These are phyloP conservation scores for Harpegnathos saltator DNA, from an alignment of 1,140 invertebrate genomes.

Conservation along the genomic window DNA sequence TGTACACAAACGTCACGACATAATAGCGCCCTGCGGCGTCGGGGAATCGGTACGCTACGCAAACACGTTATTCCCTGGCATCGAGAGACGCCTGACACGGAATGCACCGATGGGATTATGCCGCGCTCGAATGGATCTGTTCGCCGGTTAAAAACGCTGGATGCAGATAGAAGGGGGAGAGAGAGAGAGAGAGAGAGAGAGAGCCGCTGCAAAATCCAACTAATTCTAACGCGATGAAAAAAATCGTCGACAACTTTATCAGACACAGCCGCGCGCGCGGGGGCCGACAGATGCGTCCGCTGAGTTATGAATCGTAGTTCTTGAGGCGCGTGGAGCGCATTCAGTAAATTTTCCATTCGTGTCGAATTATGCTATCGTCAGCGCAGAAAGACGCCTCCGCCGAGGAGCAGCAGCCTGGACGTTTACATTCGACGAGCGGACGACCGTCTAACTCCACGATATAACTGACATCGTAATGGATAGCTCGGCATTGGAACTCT, in stretches of 20 bases:
- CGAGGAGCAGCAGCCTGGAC: not conserved
- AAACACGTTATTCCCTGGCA: conserved; percentile 74
- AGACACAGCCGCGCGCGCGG: not conserved
- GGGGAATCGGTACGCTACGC: conserved; percentile 71
- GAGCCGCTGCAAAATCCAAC: conserved; percentile 46
- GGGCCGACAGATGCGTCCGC: no score
- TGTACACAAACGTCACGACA: conserved; percentile 80
- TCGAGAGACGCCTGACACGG: conserved; percentile 73
- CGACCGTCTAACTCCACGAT: not conserved
- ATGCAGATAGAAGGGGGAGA: no score
- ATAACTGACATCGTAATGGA: conserved; percentile 33
- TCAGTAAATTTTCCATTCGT: no score
- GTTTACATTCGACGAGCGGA: not conserved
- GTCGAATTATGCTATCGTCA: not conserved
- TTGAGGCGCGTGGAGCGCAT: no score
- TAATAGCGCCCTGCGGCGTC: conserved; percentile 71
- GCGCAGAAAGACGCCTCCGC: not conserved
- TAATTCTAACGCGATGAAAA: conserved; percentile 1
- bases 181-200: no score
- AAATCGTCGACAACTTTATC: conserved; percentile 6
- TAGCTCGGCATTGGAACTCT: not conserved
- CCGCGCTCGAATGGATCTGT: conserved; percentile 47
- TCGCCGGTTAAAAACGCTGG: not conserved
- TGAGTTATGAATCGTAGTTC: no score
- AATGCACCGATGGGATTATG: conserved; percentile 77